phyloP scores from a whole-genome alignment of 2,113 vertebrate species.

The Centrocercus urophasianus region DNA sequence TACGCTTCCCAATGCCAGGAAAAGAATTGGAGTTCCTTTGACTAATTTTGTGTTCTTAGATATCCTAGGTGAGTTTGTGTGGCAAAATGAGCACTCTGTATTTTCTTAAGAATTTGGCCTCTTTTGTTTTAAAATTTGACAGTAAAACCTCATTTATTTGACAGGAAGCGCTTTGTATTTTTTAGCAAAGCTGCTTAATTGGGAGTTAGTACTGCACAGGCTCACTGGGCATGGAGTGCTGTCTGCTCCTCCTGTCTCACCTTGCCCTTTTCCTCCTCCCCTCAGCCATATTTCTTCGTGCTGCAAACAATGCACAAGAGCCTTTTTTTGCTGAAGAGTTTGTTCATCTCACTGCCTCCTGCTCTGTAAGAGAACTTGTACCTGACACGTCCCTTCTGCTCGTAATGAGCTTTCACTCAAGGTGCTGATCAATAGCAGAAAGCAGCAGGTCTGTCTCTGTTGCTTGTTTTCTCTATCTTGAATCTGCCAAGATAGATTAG shows the following conservation, averaged over 20 bases:
- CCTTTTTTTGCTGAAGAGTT: background rate
- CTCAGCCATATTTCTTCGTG: fast-evolving
- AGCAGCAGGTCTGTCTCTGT: conserved; percentile 76
- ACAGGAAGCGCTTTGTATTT: fast-evolving
- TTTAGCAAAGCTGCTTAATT: background rate
- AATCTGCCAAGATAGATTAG: conserved; percentile 82
- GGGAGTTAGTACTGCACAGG: background rate
- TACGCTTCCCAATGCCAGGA: fast-evolving
- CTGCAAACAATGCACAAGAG: background rate
- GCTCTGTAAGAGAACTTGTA: conserved; percentile 27
- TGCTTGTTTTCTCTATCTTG: conserved; percentile 82
- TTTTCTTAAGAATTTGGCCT: background rate
- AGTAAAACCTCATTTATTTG: background rate
- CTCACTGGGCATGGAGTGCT: fast-evolving
- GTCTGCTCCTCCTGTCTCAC: background rate
- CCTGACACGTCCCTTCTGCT: conserved; percentile 61
- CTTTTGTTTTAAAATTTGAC: background rate
- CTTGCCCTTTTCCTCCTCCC: background rate
- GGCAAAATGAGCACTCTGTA: background rate
- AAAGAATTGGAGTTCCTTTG: background rate
- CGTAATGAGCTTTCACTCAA: conserved; percentile 81
- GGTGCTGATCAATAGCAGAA: conserved; percentile 80
- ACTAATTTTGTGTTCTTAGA: fast-evolving
- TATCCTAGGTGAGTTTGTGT: fast-evolving
- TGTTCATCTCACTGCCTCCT: background rate